Base-by-base conservation (phyloP, 2,888 invertebrate genomes). In the Fissipunctia ypsillon region DNA sequence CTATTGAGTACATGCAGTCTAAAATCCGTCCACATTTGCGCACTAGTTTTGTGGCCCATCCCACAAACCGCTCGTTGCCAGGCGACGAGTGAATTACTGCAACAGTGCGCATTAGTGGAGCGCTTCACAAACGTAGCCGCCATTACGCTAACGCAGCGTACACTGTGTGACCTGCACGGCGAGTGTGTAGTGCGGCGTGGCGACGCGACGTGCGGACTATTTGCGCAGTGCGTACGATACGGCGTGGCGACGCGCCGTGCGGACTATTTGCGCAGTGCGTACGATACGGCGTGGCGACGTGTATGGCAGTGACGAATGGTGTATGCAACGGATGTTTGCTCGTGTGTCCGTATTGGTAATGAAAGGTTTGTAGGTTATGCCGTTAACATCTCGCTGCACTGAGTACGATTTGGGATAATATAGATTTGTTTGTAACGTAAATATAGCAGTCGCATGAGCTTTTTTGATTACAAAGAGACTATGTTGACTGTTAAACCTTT, bases 41-140 rank as follows among this genome's bases (percentile, higher is more conserved):
- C 12, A 50, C 4, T 22, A 63, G 63, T 31, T 67, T 75, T 71
- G 63, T 61, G 43, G 38, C 38, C 22, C 28, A 2, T 7, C 7
- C 50, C 25, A 31, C 48, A 54, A 38, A 28, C 61, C 25, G 25
- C n/a, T 43, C 50, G 63, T 56, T 56, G 31, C 0, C 60, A 16
- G 66, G 10, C 66, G 52, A 19, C 31, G 25, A 70, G 69, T 67
- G 22, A 73, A 67, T 56, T 52, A 69, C n/a, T 69, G 64, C 63
- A 56, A 64, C 45, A 14, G 56, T n/a, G 69, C 22, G 50, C 66
- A 68, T 81, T 68, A 78, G 73, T 45, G 76, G 82, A n/a, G 70
- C 66, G 38, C 50, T 67, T 54, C 48, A 54, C 73, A 25, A 52
- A 25, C 41, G 72, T 63, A 35, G 52, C 48, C 22, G 43, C 72